Evolutionary conservation across 2,113 vertebrate species (phyloP).

Genomic region (Prietella phreatophila): DNA sequence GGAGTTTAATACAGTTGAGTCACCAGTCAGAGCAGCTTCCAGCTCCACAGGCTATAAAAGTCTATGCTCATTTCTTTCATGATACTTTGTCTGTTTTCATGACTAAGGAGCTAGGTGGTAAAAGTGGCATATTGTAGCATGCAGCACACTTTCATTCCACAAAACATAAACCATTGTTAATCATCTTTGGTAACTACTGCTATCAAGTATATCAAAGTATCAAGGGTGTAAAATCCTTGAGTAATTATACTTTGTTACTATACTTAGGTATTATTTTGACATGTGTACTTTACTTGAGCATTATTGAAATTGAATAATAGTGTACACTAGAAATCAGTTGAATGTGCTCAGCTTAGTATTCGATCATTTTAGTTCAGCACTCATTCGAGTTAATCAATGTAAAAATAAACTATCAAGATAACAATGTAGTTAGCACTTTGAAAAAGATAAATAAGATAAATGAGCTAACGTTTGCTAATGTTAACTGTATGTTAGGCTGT

Average conservation of each 20-base stretch:
- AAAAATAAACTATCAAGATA: background rate
- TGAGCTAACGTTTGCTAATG: background rate
- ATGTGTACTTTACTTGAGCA: background rate
- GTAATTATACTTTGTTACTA: background rate
- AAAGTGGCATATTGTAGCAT: no score
- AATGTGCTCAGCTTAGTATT: background rate
- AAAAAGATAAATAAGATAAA: background rate
- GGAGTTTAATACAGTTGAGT: background rate
- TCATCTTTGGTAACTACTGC: background rate
- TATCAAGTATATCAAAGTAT: background rate
- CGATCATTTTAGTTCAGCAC: background rate
- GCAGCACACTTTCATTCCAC: background rate
- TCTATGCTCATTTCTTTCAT: background rate
- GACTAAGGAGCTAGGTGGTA: no score
- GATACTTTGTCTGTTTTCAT: background rate
- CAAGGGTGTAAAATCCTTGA: background rate
- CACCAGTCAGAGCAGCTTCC: background rate
- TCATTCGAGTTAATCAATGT: no score
- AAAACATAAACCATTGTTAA: background rate
- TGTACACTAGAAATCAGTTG: background rate
- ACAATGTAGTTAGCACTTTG: background rate
- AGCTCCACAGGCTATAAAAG: background rate
- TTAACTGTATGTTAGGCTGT: background rate
- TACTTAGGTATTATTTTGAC: background rate
- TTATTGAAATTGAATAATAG: background rate